Conservation (phyloP, 2,113 vertebrate species). For the Tapirus terrestris region DNA sequence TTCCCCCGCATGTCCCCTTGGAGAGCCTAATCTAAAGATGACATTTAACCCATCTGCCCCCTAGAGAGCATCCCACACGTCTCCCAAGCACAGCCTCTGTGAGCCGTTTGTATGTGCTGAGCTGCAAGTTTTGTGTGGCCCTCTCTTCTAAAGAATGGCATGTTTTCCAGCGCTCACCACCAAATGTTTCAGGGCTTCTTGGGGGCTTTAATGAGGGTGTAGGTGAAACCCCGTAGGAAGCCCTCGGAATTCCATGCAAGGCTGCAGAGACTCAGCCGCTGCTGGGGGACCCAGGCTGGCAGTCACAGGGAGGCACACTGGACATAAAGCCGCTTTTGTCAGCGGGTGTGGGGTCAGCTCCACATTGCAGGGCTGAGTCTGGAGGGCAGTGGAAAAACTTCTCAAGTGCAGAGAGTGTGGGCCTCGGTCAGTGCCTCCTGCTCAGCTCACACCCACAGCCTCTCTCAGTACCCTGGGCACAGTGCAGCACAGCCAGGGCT, state of each 20-base stretch:
- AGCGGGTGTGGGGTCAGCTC: accelerated
- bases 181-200: not conserved
- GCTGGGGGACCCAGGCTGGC: not conserved
- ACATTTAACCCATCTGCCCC: not conserved
- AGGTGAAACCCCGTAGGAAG: conserved; percentile 53
- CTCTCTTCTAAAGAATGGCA: not conserved
- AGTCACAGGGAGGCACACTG: not conserved
- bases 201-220: conserved; percentile 32
- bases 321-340: conserved; percentile 61
- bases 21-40: not conserved
- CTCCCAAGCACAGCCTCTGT: not conserved
- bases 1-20: not conserved
- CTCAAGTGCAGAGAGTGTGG: not conserved
- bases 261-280: not conserved
- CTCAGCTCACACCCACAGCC: accelerated
- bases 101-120: accelerated
- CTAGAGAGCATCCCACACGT: not conserved
- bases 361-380: not conserved
- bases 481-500: too few relatives aligned
- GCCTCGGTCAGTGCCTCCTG: accelerated
- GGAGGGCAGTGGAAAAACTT: not conserved
- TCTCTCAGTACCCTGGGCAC: accelerated
- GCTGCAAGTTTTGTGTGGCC: not conserved
- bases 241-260: not conserved
- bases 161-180: not conserved